Conservation (phyloP, 1,140 invertebrate species). For the Solen grandis region DNA sequence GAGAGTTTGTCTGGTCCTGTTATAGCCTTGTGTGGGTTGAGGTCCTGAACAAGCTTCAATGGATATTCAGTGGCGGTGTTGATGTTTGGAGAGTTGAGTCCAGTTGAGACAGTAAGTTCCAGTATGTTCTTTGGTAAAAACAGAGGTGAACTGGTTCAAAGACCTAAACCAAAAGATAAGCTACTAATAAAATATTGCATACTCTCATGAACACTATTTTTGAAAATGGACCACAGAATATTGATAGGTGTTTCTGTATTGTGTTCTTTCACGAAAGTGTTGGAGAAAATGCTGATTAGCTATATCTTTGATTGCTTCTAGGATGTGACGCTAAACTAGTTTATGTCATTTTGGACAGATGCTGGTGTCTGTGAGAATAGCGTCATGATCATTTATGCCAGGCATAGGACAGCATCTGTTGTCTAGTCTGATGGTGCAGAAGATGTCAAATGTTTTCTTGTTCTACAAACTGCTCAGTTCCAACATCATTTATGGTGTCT, state of each 20-base stretch:
- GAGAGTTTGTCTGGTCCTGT: too few species aligned
- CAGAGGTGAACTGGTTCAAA: too few species aligned
- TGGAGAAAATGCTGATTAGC: neutral
- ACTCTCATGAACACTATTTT: too few species aligned
- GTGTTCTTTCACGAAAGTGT: neutral
- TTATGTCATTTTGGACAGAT: constrained; percentile 6
- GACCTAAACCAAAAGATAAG: too few species aligned
- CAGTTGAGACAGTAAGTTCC: too few species aligned
- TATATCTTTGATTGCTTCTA: neutral
- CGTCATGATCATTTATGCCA: constrained; percentile 11
- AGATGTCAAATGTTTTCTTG: constrained; percentile 14
- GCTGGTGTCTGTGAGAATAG: neutral
- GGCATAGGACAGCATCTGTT: neutral
- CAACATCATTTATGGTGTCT: constrained; percentile 17
- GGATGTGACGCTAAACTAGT: neutral
- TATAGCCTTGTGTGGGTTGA: too few species aligned
- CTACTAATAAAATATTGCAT: too few species aligned
- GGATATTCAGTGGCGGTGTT: too few species aligned
- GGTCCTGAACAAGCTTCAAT: too few species aligned
- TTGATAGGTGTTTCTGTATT: neutral
- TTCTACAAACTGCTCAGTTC: neutral
- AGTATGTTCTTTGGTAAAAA: too few species aligned
- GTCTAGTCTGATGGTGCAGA: neutral
- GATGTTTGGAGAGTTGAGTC: too few species aligned
- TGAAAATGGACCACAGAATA: constrained; percentile 1